Conservation (phyloP, 2,888 invertebrate genomes). For the Plagiodera versicolora region DNA sequence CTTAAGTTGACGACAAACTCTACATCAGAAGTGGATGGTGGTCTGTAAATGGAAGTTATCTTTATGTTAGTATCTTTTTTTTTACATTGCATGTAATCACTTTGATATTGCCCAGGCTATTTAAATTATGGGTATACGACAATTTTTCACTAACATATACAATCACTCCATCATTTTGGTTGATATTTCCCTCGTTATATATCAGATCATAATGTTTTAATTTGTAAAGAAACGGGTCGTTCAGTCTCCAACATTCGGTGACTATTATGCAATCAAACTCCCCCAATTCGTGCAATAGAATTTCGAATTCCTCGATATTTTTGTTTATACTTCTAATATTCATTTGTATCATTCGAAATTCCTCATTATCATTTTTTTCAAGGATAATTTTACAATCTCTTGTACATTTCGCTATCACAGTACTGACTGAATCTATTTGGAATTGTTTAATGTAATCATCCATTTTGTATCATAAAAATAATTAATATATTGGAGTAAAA, state of each 20-base stretch:
- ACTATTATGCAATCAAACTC: no score
- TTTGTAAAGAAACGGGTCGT: background rate
- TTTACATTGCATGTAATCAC: slow-evolving; percentile 1
- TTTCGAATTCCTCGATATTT: no score
- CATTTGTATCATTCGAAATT: no score
- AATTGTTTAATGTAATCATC: no score
- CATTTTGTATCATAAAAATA: no score
- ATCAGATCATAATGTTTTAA: background rate
- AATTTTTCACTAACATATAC: slow-evolving; percentile 1
- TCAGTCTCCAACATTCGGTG: background rate
- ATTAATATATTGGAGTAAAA: no score
- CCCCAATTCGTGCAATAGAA: no score
- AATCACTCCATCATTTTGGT: slow-evolving; percentile 4
- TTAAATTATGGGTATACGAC: background rate
- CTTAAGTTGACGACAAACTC: slow-evolving; percentile 1
- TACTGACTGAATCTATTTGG: no score
- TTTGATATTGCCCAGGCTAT: slow-evolving; percentile 1
- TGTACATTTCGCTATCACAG: no score
- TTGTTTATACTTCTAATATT: no score
- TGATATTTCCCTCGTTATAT: background rate
- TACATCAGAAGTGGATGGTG: background rate
- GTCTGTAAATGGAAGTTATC: slow-evolving; percentile 1
- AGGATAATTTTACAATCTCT: no score
- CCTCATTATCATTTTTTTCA: no score
- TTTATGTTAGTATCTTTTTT: background rate